Evolutionary conservation across 2,888 invertebrate genomes (phyloP).

Genomic region (Drosophila quinaria): DNA sequence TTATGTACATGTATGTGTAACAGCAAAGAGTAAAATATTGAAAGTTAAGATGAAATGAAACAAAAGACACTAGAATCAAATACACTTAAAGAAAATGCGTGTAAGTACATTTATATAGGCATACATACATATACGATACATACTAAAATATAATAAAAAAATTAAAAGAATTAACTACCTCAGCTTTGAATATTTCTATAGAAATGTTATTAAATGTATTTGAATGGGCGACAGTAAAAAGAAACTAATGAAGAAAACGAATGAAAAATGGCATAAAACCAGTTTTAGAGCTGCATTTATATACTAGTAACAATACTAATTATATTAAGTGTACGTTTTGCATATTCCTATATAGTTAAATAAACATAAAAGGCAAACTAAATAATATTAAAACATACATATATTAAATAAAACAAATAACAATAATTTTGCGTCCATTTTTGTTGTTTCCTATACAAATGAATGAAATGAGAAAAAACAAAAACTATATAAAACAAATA

Average conservation of each 20-base stretch:
- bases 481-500: constrained; percentile 14
- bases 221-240: constrained; percentile 52
- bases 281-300: constrained; percentile 80
- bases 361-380: constrained; percentile 36
- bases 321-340: constrained; percentile 76
- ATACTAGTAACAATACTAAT: constrained; percentile 63
- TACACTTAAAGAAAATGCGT: constrained; percentile 21
- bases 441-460: constrained; percentile 74
- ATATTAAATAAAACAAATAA: constrained; percentile 45
- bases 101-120: constrained; percentile 44
- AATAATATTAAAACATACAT: constrained; percentile 27
- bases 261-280: constrained; percentile 47
- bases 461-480: constrained; percentile 26
- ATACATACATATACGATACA: constrained; percentile 34
- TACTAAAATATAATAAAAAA: constrained; percentile 36
- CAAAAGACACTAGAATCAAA: constrained; percentile 9
- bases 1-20: constrained; percentile 22
- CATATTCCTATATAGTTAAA: constrained; percentile 79
- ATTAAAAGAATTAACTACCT: constrained; percentile 81
- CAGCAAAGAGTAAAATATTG: constrained; percentile 13
- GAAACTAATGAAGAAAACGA: constrained; percentile 43
- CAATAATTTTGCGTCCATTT: constrained; percentile 82
- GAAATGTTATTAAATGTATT: constrained; percentile 75
- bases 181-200: constrained; percentile 82
- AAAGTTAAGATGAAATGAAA: constrained; percentile 11